phyloP scores from a whole-genome alignment of 2,888 invertebrate genomes.

The Netelia fuscicornis region DNA sequence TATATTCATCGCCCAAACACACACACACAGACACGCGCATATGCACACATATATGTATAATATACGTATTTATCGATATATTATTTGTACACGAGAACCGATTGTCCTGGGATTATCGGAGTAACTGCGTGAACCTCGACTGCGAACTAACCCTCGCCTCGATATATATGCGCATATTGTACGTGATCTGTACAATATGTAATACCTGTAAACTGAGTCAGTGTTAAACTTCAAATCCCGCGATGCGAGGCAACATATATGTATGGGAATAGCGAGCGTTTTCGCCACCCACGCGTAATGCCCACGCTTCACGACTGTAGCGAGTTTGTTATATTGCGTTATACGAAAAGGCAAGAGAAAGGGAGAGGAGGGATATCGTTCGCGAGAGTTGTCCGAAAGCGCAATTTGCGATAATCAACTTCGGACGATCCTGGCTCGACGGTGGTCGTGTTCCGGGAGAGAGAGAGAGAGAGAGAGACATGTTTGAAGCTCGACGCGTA shows the following conservation, averaged over 20 bases:
- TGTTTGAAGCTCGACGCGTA: conserved; percentile 34
- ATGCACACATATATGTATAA: background rate
- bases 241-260: background rate
- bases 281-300: conserved; percentile 65
- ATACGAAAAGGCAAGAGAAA: conserved; percentile 16
- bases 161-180: background rate
- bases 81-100: conserved; percentile 4
- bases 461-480: background rate
- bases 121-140: conserved; percentile 17
- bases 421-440: conserved; percentile 62
- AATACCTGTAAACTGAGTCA: conserved; percentile 53
- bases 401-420: conserved; percentile 72
- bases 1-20: conserved; percentile 28
- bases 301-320: conserved; percentile 55
- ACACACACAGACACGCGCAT: background rate
- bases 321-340: conserved; percentile 44
- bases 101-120: conserved; percentile 56
- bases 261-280: conserved; percentile 50
- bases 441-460: conserved; percentile 13
- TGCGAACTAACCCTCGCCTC: background rate
- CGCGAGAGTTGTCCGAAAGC: conserved; percentile 67
- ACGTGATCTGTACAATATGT: conserved; percentile 6
- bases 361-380: conserved; percentile 57
- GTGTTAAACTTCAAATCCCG: conserved; percentile 60
- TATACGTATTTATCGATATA: background rate